Conservation (phyloP, 1,140 invertebrate species). For the Drosophila cardini region DNA sequence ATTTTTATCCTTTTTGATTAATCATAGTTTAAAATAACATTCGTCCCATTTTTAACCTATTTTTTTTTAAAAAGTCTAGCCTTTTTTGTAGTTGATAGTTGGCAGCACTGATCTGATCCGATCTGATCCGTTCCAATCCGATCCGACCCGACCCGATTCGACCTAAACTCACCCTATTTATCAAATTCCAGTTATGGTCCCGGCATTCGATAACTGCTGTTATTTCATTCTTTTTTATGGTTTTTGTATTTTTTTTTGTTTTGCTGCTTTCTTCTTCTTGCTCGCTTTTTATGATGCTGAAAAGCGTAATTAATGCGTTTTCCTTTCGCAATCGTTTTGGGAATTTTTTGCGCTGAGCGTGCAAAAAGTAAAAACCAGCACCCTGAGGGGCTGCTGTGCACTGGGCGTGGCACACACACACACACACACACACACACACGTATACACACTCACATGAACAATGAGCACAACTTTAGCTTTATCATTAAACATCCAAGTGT, state of each 20-base stretch:
- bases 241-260: conserved; percentile 16
- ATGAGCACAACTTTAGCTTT: conserved; percentile 60
- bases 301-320: conserved; percentile 81
- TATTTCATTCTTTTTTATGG: conserved; percentile 5
- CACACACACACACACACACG: conserved; percentile 49
- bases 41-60: too few species aligned
- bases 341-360: conserved; percentile 69
- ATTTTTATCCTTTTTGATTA: too few species aligned
- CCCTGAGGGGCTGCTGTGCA: conserved; percentile 38
- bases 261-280: conserved; percentile 28
- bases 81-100: too few species aligned
- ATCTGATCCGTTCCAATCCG: too few species aligned
- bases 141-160: conserved; percentile 16
- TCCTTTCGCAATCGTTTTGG: conserved; percentile 49
- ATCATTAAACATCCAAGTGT: conserved; percentile 81
- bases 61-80: too few species aligned
- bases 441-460: conserved; percentile 39
- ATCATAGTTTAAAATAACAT: too few species aligned
- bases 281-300: conserved; percentile 60
- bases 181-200: conserved; percentile 28
- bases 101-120: too few species aligned
- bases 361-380: conserved; percentile 48
- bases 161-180: conserved; percentile 52
- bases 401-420: conserved; percentile 53
- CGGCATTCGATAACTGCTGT: conserved; percentile 46